Evolutionary conservation across 2,888 invertebrate genomes (phyloP).

Genomic region (Acronicta alni): DNA sequence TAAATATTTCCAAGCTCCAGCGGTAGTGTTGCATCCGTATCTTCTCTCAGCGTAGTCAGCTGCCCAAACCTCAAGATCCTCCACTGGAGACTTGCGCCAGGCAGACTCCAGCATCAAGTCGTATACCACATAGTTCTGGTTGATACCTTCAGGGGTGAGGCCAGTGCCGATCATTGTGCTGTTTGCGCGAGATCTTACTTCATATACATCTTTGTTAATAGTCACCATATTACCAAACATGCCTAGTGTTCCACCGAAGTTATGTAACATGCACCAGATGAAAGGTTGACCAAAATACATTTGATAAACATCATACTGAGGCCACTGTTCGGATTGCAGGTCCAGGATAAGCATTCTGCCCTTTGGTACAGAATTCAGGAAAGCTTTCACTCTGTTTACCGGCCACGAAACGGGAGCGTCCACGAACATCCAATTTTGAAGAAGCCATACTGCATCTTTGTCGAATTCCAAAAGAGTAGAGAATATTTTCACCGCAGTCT

Average conservation of each 20-base stretch:
- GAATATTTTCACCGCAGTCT: constrained; percentile 92
- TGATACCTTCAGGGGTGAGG: constrained; percentile 97
- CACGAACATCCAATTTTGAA: constrained; percentile 96
- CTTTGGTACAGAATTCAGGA: constrained; percentile 93
- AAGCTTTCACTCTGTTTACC: constrained; percentile 90
- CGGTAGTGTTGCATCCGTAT: constrained; percentile 91
- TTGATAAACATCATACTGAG: constrained; percentile 92
- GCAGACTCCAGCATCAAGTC: constrained; percentile 96
- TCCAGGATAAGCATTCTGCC: constrained; percentile 96
- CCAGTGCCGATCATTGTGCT: constrained; percentile 97
- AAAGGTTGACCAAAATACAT: constrained; percentile 98
- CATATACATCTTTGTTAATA: constrained; percentile 92
- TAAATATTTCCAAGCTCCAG: constrained; percentile 91
- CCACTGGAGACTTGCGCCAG: constrained; percentile 90
- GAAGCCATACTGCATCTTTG: constrained; percentile 94
- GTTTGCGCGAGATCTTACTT: constrained; percentile 89
- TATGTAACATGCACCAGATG: constrained; percentile 99
- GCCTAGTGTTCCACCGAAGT: constrained; percentile 98
- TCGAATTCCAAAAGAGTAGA: constrained; percentile 92
- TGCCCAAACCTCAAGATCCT: constrained; percentile 91
- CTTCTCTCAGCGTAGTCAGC: constrained; percentile 91
- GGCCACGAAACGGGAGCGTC: constrained; percentile 92
- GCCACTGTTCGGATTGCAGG: constrained; percentile 95
- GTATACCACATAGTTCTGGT: constrained; percentile 98
- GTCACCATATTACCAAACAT: constrained; percentile 95